Conservation (phyloP, 2,888 invertebrate species). For the Nebria salina region DNA sequence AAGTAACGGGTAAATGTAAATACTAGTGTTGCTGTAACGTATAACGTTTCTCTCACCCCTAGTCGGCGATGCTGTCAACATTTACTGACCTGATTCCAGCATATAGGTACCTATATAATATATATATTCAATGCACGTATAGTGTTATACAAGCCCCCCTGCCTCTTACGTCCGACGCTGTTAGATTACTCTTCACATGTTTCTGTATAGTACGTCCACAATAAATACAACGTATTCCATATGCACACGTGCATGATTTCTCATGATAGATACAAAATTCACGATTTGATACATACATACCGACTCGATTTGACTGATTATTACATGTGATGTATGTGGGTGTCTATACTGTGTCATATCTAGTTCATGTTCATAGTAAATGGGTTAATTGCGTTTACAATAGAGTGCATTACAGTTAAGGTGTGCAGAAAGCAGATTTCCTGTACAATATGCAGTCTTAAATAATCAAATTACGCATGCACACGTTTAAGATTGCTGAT, state of each 20-base stretch:
- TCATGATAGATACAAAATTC: background rate
- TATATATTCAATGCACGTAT: background rate
- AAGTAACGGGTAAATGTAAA: background rate
- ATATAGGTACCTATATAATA: background rate
- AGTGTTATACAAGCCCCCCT: background rate
- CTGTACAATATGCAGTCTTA: background rate
- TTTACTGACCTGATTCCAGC: background rate
- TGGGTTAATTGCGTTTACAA: background rate
- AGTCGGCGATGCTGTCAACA: background rate
- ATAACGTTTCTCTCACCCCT: background rate
- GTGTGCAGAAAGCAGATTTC: background rate
- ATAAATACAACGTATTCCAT: background rate
- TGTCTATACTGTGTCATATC: too few species aligned
- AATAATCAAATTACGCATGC: background rate
- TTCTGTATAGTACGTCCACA: background rate
- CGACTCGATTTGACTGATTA: too few species aligned
- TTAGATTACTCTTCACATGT: background rate
- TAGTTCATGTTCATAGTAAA: background rate
- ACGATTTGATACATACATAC: too few species aligned
- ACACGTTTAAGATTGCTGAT: too few species aligned
- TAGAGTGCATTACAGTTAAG: background rate
- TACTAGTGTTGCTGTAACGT: background rate
- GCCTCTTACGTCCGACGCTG: background rate
- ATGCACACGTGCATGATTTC: background rate
- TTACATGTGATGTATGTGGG: too few species aligned